Conservation (phyloP, 53 echinoderm and acorn worm genomes). For the Echinometra lucunter region DNA sequence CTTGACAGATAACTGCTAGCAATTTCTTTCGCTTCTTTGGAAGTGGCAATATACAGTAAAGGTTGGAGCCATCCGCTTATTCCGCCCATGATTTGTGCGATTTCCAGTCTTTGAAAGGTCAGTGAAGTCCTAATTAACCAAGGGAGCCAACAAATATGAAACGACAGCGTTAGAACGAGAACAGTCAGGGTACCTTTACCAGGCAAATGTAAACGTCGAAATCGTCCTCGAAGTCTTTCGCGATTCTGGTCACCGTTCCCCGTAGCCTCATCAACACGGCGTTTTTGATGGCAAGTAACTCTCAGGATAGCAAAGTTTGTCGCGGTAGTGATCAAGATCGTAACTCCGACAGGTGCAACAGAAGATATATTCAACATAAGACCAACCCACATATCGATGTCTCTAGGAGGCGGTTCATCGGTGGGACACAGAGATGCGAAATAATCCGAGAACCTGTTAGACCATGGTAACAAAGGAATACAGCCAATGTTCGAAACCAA, state of each 20-base stretch:
- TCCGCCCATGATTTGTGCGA: background rate
- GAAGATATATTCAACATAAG: too few relatives aligned
- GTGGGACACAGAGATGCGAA: background rate
- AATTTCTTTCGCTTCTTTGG: conserved; percentile 1
- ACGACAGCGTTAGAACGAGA: background rate
- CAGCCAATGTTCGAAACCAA: background rate
- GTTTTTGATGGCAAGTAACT: background rate
- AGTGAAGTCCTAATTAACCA: background rate
- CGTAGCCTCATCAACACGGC: background rate
- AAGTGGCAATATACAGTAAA: background rate
- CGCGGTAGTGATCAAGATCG: background rate
- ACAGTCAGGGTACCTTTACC: background rate
- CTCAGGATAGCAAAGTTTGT: conserved; percentile 14
- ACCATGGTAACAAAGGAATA: conserved; percentile 13
- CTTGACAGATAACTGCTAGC: background rate
- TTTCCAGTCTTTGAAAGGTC: background rate
- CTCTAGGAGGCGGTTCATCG: background rate
- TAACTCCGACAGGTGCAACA: background rate
- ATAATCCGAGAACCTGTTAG: background rate
- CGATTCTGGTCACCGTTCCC: background rate
- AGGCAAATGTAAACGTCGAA: background rate
- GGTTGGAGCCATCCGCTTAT: conserved; percentile 2
- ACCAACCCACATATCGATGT: background rate
- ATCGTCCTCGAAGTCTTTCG: background rate
- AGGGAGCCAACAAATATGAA: background rate